Evolutionary conservation across 1,140 invertebrate genomes (phyloP).

Genomic region (Drosophila micromelanica): DNA sequence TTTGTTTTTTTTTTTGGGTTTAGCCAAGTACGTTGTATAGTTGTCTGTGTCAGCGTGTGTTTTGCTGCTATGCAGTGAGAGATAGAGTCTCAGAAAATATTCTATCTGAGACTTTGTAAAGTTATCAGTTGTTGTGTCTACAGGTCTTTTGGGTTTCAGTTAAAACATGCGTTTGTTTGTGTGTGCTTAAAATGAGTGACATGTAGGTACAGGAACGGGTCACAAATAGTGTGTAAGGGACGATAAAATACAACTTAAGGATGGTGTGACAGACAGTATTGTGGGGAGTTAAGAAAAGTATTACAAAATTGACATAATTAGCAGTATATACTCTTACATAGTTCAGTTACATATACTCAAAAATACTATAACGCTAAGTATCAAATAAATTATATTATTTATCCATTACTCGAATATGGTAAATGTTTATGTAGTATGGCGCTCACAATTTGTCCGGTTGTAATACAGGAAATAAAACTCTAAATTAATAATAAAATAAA

Average conservation of each 20-base stretch:
- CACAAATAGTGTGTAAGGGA: constrained; percentile 27
- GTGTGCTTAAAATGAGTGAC: constrained; percentile 55
- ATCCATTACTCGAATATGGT: constrained; percentile 25
- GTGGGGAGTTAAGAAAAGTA: constrained; percentile 34
- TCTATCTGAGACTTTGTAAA: constrained; percentile 35
- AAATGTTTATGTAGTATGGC: constrained; percentile 41
- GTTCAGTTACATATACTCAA: constrained; percentile 14
- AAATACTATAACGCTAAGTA: constrained; percentile 20
- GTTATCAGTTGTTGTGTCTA: constrained; percentile 23
- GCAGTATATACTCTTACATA: constrained; percentile 24
- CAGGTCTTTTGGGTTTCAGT: constrained; percentile 42
- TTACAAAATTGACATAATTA: constrained; percentile 60
- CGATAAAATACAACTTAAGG: constrained; percentile 8
- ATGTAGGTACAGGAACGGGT: constrained; percentile 72
- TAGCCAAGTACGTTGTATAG: constrained; percentile 71
- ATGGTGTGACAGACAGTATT: constrained; percentile 21
- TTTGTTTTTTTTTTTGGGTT: constrained; percentile 54
- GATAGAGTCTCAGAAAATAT: constrained; percentile 69
- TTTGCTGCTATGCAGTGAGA: constrained; percentile 67
- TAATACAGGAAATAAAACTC: constrained; percentile 19
- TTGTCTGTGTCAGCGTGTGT: constrained; percentile 36
- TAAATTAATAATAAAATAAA: constrained; percentile 21
- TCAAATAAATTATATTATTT: constrained; percentile 43
- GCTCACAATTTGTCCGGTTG: constrained; percentile 9
- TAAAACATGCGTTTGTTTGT: constrained; percentile 10